A percentile compares a stretch with the other conserved stretches of the same genome.
These are phyloP conservation scores for Denticeps clupeoides DNA, from an alignment of 2,797 vertebrate species.

Conservation along the genomic window DNA sequence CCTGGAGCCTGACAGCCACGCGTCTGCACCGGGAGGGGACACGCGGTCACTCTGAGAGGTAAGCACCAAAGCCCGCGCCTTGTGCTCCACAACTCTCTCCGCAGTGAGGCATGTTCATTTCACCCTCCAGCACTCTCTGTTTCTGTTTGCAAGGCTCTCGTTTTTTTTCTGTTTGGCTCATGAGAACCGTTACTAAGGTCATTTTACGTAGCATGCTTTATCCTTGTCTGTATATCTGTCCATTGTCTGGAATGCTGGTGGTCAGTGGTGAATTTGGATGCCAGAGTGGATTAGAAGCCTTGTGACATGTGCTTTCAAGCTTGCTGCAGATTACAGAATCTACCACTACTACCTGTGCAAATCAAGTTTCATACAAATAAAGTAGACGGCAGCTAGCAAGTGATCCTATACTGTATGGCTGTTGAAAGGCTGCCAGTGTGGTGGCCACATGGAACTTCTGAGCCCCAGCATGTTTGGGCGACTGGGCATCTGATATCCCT, in stretches of 20 bases:
- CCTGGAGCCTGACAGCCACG: constrained; percentile 34
- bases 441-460: neutral
- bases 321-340: no score
- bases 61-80: constrained; percentile 29
- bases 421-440: neutral
- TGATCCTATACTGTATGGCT: neutral
- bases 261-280: no score
- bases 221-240: no score
- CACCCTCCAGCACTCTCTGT: neutral
- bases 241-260: no score
- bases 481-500: neutral
- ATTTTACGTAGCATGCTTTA: no score
- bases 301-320: no score
- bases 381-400: neutral
- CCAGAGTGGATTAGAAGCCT: no score
- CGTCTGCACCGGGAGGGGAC: constrained; percentile 44
- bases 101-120: no score
- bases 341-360: neutral
- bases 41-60: constrained; percentile 41
- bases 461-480: neutral
- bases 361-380: neutral
- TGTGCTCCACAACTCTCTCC: no score
- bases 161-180: no score
- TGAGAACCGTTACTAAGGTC: no score
- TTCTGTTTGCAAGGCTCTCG: no score